phyloP scores from a whole-genome alignment of 2,113 vertebrate genomes.

The Callionymus lyra region DNA sequence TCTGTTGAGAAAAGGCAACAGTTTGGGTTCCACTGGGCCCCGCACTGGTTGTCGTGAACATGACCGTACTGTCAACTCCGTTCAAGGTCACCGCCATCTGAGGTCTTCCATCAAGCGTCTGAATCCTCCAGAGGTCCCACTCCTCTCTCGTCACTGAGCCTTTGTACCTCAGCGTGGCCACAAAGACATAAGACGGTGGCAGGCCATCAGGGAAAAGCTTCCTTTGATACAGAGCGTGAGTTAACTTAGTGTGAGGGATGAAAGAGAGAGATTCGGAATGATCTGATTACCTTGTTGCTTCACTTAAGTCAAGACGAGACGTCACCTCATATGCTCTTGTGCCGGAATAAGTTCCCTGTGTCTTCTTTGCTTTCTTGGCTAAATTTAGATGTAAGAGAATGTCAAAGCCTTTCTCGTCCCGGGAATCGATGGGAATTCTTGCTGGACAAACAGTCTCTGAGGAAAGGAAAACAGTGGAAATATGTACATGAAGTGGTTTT shows the following conservation, averaged over 20 bases:
- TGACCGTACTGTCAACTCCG: constrained; percentile 74
- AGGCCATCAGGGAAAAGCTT: constrained; percentile 90
- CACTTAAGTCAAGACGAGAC: constrained; percentile 77
- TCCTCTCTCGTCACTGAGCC: constrained; percentile 74
- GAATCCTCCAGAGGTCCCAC: constrained; percentile 93
- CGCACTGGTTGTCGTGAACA: constrained; percentile 83
- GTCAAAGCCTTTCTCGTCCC: constrained; percentile 95
- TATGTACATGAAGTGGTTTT: too few relatives aligned
- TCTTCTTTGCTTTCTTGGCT: constrained; percentile 85
- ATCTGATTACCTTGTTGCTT: constrained; percentile 76
- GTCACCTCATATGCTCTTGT: constrained; percentile 88
- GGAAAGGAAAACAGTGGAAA: constrained; percentile 9
- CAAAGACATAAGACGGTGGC: constrained; percentile 93
- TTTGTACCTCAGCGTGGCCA: constrained; percentile 90
- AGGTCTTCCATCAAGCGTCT: constrained; percentile 76
- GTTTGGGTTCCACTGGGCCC: constrained; percentile 74
- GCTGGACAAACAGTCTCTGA: constrained; percentile 90
- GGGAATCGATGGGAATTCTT: constrained; percentile 82
- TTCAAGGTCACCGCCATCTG: constrained; percentile 91
- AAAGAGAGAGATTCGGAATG: constrained; percentile 1
- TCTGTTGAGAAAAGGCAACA: constrained; percentile 71
- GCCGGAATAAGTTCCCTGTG: constrained; percentile 74
- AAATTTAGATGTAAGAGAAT: constrained; percentile 84
- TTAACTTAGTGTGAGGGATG: constrained; percentile 3
- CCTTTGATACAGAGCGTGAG: constrained; percentile 49